Base-by-base conservation (phyloP, 2,888 invertebrate species). In the Sesia bembeciformis region DNA sequence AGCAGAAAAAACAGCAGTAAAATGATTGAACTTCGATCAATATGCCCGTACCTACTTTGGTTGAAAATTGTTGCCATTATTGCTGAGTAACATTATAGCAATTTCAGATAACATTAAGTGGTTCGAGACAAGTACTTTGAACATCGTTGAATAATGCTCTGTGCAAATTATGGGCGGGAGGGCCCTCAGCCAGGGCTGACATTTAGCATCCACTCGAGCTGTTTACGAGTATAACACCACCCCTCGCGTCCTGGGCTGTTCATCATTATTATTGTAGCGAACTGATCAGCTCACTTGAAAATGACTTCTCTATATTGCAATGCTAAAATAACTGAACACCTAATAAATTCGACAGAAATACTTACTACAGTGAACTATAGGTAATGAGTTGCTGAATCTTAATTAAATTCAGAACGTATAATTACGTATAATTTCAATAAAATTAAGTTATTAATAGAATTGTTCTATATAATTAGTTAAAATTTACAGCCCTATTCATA, bases 71-170 rank as follows among this genome's bases (percentile, higher is more conserved):
- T 58, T 54, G 60, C 54, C 58, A 65, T 64, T 63, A 60, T 60
- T 61, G 61, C 60, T 60, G 65, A 66, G 62, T 59, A 64, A 64
- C 66, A 69, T 70, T 71, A 66, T 63, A 65, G 65, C 65, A 74
- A 77, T 75, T 74, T 72, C 64, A 68, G 66, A 70, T 65, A 69
- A 65, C 67, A 69, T 68, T 72, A 74, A 75, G 72, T 73, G 72
- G 69, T 72, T 70, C 58, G 64, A 70, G 70, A 66, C 66, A 69
- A 79, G 76, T 73, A 68, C 70, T 72, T 67, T 72, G 72, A 78
- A 65, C 72, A 74, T 70, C 68, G 62, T 63, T 69, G 64, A 76
- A 76, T 75, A 68, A 73, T 72, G 69, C 61, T 72, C 68, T 60
- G 63, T 70, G 74, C 70, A 75, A 76, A 78, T 74, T 75, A 70